These are phyloP conservation scores for Acrobeloides nanus DNA, from an alignment of 2,888 invertebrate species.

Conservation along the genomic window DNA sequence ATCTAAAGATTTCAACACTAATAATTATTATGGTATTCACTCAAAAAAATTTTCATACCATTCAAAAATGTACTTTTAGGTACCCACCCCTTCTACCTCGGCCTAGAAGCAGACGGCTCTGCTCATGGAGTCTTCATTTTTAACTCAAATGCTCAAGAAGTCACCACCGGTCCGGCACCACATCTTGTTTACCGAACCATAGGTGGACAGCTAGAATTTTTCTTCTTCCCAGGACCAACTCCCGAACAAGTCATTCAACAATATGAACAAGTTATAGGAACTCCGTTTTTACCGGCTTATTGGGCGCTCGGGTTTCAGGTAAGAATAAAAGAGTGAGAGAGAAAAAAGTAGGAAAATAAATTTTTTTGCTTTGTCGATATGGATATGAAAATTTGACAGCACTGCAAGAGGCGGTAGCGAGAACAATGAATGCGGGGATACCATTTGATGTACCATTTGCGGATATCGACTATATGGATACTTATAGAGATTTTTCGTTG, in stretches of 20 bases:
- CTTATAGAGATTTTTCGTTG: conserved; percentile 69
- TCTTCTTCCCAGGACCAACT: conserved; percentile 52
- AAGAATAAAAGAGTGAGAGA: too few species aligned
- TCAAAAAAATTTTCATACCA: not conserved
- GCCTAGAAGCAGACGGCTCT: conserved; percentile 39
- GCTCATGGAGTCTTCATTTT: conserved; percentile 46
- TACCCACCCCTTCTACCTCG: conserved; percentile 48
- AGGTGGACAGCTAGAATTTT: conserved; percentile 43
- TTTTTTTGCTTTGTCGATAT: conserved; percentile 33
- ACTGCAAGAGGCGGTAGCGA: conserved; percentile 33
- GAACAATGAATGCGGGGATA: conserved; percentile 35
- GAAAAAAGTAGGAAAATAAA: too few species aligned
- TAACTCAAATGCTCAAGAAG: conserved; percentile 47
- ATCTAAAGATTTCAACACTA: conserved; percentile 23
- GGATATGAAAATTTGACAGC: conserved; percentile 36
- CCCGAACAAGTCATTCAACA: conserved; percentile 54
- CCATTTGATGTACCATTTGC: conserved; percentile 43
- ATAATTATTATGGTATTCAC: conserved; percentile 37
- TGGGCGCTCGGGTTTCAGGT: conserved; percentile 51
- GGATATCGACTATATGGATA: conserved; percentile 65
- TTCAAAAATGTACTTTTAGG: conserved; percentile 23
- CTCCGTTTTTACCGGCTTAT: conserved; percentile 50
- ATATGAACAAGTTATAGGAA: conserved; percentile 42
- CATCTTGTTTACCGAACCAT: conserved; percentile 66
- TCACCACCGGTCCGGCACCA: conserved; percentile 40